These are phyloP conservation scores for Kryptolebias ocellatus DNA, from an alignment of 2,797 vertebrate genomes.

Conservation along the genomic window DNA sequence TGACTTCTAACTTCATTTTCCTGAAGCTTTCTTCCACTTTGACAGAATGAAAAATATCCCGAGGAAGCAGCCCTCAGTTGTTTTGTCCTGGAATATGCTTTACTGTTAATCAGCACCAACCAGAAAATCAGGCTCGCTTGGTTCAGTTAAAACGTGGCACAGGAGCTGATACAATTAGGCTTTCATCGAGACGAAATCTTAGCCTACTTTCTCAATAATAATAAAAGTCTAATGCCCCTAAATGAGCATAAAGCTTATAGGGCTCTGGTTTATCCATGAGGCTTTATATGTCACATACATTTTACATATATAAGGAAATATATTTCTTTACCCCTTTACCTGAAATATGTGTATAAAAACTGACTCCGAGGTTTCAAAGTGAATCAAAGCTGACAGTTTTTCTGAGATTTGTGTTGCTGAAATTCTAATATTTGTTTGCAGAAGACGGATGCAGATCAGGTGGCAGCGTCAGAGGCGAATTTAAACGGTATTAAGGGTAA, in stretches of 20 bases:
- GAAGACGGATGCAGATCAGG: conserved; percentile 38
- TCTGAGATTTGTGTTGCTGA: conserved; percentile 10
- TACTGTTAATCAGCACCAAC: not conserved
- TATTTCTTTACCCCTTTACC: not conserved
- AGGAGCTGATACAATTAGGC: too few relatives aligned
- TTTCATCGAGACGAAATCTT: too few relatives aligned
- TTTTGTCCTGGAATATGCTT: not conserved
- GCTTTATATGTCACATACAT: too few relatives aligned
- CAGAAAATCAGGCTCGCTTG: conserved; percentile 8
- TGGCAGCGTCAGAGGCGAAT: not conserved
- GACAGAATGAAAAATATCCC: too few relatives aligned
- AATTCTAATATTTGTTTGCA: conserved; percentile 46
- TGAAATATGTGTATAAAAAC: not conserved
- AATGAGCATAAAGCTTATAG: too few relatives aligned
- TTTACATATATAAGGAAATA: too few relatives aligned
- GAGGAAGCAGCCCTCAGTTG: too few relatives aligned
- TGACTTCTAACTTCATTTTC: too few relatives aligned
- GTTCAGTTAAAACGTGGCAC: not conserved
- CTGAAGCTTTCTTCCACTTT: too few relatives aligned
- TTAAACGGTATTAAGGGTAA: conserved; percentile 48
- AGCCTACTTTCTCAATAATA: too few relatives aligned
- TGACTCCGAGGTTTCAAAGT: not conserved
- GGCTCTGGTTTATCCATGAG: too few relatives aligned
- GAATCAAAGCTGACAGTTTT: not conserved
- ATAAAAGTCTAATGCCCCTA: too few relatives aligned